Evolutionary conservation across 2,888 invertebrate species (phyloP), one percentile per base, ranked within the genome.

Genomic region (Galerucella calmariensis): DNA sequence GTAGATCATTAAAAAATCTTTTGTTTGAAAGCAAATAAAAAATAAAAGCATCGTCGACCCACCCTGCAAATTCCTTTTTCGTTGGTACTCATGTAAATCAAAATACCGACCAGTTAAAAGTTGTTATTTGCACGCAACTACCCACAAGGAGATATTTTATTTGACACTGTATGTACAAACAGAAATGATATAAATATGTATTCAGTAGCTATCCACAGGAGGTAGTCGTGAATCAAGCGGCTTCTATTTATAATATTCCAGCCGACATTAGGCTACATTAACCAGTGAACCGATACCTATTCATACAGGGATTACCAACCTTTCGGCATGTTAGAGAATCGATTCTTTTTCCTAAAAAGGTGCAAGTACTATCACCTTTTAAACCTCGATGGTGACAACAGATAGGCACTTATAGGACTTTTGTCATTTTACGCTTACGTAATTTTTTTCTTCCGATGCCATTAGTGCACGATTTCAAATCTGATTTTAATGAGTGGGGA

Each of bases 181-280:
- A 61, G 41, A 73, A 20, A 61, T 53, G 61, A 65, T 56, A 73
- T 69, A 73, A 73, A 73, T 65, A 65, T 27, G 62, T 41, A 58
- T 67, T 63, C 63, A 67, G 75, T 75, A 75, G 75, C 56, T 72
- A 58, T 73, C 78, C 73, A 62, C 78, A 59, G 76, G 78, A 73
- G 78, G 76, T 66, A 14, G 48, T 65, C 72, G 68, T 77, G 74
- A 77, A 74, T 73, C 72, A 77, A 77, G 72, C 74, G 74, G 46
- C 24, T 41, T 51, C 66, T 59, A 70, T 62, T 82, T 81, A 82
- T 82, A 81, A 84, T 83, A 65, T 65, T 35, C 65, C 65, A 66
- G 85, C 83, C 84, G 84, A 85, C 84, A 84, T 85, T 84, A 84
- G 84, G 82, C 80, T 81, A 83, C 81, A 85, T 85, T 84, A 84